Base-by-base conservation (phyloP, 2,888 invertebrate genomes). In the Macropis europaea region DNA sequence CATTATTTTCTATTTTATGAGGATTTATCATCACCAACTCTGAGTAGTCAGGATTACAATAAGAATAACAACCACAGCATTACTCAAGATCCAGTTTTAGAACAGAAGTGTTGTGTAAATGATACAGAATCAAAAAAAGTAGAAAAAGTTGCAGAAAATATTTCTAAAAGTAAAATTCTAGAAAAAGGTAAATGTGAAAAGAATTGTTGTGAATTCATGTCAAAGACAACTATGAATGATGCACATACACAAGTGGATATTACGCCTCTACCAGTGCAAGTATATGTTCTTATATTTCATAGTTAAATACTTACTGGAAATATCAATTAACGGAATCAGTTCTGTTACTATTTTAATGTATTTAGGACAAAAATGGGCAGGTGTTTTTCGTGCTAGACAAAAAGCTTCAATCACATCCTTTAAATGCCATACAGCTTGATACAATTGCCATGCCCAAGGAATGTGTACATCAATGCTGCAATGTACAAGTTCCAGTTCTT, bases 401-500 rank as follows among this genome's bases (percentile, higher is more conserved):
- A 34, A 79, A 83, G 40, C 15, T 73, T n/a, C 80, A 76, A 36
- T n/a, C 73, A 0, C 42, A 68, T 30, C 47, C 79, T 2, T 17
- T 76, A 42, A 67, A 62, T 15, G 15, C 71, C 15, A 43, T 73
- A 50, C 72, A 82, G n/a, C 40, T 71, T 15, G 81, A 82, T 28
- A 32, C 67, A 9, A 56, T 45, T 15, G 34, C 75, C n/a, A 36
- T 68, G n/a, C 30, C 70, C 22, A 73, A 82, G 50, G 73, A 73
- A 28, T 69, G 28, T 47, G 62, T 77, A 47, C 70, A 74, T 2
- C 80, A 83, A 17, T 83, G 81, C 50, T 82, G 79, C 59, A 84
- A 75, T 24, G 73, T 83, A 22, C 83, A 83, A 75, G 69, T 85
- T 32, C 84, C 85, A 19, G 67, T 83, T n/a, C 19, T 85, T 24